phyloP scores from a whole-genome alignment of 2,888 invertebrate species.

The Blomia tropicalis region DNA sequence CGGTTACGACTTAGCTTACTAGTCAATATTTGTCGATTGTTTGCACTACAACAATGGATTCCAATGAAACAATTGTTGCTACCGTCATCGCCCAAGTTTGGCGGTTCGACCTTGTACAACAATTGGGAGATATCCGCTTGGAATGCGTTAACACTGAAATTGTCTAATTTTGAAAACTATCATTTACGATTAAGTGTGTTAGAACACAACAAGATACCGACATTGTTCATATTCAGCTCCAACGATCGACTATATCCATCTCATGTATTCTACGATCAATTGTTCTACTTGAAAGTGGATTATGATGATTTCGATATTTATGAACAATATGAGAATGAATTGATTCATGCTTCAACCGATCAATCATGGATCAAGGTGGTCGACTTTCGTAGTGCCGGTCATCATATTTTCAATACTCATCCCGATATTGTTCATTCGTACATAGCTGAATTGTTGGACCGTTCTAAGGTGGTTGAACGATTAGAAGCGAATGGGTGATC shows the following conservation, averaged over 20 bases:
- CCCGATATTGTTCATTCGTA: slow-evolving; percentile 8
- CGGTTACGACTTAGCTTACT: neutral
- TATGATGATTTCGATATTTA: slow-evolving; percentile 18
- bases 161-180: slow-evolving; percentile 1
- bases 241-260: slow-evolving; percentile 19
- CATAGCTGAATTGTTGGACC: slow-evolving; percentile 8
- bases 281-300: neutral
- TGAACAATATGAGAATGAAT: slow-evolving; percentile 21
- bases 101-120: neutral
- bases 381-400: slow-evolving; percentile 21
- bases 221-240: slow-evolving; percentile 19
- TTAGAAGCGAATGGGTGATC: neutral
- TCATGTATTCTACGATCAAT: slow-evolving; percentile 18
- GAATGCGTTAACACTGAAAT: neutral
- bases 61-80: neutral
- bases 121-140: neutral
- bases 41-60: neutral
- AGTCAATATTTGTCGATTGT: neutral
- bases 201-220: slow-evolving; percentile 11
- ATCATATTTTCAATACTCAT: slow-evolving; percentile 19
- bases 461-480: neutral
- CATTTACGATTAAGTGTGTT: slow-evolving; percentile 15
- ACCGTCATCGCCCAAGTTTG: no score
- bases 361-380: slow-evolving; percentile 20
- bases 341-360: slow-evolving; percentile 2